phyloP scores from a whole-genome alignment of 2,797 vertebrate genomes.

The Peromyscus nudipes region DNA sequence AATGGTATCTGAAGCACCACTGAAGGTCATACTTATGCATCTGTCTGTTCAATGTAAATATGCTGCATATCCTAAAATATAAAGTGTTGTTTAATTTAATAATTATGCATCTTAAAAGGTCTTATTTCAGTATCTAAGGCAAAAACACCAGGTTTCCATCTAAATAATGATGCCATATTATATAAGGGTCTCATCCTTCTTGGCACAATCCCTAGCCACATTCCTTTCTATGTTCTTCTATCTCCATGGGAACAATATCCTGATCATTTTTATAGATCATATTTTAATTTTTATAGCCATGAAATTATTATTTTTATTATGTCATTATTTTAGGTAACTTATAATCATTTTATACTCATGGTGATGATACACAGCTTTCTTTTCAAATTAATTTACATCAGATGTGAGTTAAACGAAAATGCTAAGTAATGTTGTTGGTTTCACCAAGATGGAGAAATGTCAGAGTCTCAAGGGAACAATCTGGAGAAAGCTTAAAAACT shows the following conservation, averaged over 20 bases:
- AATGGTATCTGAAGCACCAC: neutral
- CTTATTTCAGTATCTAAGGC: slow-evolving; percentile 57
- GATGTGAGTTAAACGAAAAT: slow-evolving; percentile 48
- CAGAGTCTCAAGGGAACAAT: neutral
- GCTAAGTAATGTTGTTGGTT: neutral
- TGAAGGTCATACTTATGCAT: neutral
- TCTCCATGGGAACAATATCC: slow-evolving; percentile 59
- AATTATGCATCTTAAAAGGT: neutral
- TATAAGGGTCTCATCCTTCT: neutral
- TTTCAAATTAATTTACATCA: slow-evolving; percentile 56
- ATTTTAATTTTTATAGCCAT: slow-evolving; percentile 53
- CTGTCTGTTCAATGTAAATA: neutral
- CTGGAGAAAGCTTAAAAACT: neutral
- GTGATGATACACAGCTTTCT: slow-evolving; percentile 5
- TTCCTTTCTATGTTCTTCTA: neutral
- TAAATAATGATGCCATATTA: slow-evolving; percentile 19
- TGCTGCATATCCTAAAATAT: neutral
- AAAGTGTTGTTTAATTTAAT: slow-evolving; percentile 9
- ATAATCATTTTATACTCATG: slow-evolving; percentile 39
- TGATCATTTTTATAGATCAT: slow-evolving; percentile 39
- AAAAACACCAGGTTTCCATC: slow-evolving; percentile 27
- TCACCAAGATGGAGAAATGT: neutral
- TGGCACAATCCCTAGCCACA: neutral
- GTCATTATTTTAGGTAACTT: slow-evolving; percentile 67
- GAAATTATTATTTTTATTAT: slow-evolving; percentile 44